A percentile compares a stretch with the other conserved stretches of the same genome.
These are phyloP conservation scores for Eristalis tenax DNA, from an alignment of 2,888 invertebrate genomes.

Conservation along the genomic window DNA sequence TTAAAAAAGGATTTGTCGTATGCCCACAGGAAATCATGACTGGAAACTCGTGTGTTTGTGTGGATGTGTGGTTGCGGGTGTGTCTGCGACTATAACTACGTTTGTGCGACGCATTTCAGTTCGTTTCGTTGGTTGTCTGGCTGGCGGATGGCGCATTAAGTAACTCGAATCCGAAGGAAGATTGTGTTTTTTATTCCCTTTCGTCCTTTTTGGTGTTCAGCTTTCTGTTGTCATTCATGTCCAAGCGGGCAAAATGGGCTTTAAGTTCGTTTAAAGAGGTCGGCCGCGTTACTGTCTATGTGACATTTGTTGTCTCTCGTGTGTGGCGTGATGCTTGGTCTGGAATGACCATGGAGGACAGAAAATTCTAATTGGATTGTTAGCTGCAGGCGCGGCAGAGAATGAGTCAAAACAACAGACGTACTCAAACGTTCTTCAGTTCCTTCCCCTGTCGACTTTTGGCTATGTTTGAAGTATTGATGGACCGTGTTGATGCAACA, in stretches of 20 bases:
- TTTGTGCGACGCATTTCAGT: not conserved
- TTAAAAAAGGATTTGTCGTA: constrained; percentile 70
- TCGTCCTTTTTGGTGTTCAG: not conserved
- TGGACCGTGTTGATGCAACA: no score
- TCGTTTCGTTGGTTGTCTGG: not conserved
- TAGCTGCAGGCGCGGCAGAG: no score
- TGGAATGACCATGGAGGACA: no score
- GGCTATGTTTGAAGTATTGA: no score
- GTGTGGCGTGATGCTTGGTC: not conserved
- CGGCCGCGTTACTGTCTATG: not conserved
- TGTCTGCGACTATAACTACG: constrained; percentile 9
- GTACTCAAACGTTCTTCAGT: no score
- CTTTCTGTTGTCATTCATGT: not conserved
- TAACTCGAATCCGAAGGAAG: constrained; percentile 7
- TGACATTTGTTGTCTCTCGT: not conserved
- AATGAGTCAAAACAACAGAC: no score
- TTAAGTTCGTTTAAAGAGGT: not conserved
- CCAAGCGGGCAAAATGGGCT: not conserved
- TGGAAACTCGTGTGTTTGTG: constrained; percentile 23
- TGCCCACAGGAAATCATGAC: constrained; percentile 67
- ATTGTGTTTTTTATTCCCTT: not conserved
- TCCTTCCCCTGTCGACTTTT: no score
- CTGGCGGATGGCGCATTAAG: constrained; percentile 9
- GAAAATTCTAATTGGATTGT: no score
- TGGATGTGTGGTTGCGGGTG: not conserved